Base-by-base conservation (phyloP, 1,140 invertebrate genomes). In the Solenopsis invicta region DNA sequence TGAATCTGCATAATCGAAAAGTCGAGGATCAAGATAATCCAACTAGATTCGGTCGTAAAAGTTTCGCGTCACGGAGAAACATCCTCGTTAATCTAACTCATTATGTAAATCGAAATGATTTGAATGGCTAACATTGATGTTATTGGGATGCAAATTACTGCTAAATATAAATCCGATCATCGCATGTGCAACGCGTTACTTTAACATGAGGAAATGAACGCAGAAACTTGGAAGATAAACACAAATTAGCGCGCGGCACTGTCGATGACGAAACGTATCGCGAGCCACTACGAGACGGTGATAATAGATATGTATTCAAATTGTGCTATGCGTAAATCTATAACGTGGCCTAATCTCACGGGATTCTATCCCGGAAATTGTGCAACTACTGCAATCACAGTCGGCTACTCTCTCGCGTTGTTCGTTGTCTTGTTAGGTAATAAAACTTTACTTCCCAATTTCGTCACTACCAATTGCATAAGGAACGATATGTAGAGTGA, bases 311-410 rank as follows among this genome's bases (percentile, higher is more conserved):
- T 21, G 41, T 48, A 56, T 71, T 81, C 64, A 71, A 81, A 71
- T 81, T 54, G 21, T n/a, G 50, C 37, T 52, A 50, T 54, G 66
- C 66, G 66, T 24, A 71, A 81, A 81, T 81, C 52, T 71, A 24
- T 56, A 81, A 71, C 78, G 21, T 18, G 21, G 50, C 10, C 50
- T 71, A 71, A 81, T 81, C 78, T 81, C 52, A 50, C 66, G 29
- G 61, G 76, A 81, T 71, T 81, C 64, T 71, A 81, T 81, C 67
- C 78, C 66, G 78, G 78, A 81, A 81, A 81, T 81, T 81, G 67
- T 81, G 78, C 78, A 81, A 81, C 21, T 16, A 10, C 52, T 41
- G 78, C 78, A 81, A 71, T 81, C 64, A 81, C 45, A 69, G 48
- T 69, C 64, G 64, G 64, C 50, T 71, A 81, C 78, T 54, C 66